Evolutionary conservation across 92 coral and sea anemone genomes (phyloP), one percentile per base, ranked within the genome.

Genomic region (Isaurus tuberculatus): DNA sequence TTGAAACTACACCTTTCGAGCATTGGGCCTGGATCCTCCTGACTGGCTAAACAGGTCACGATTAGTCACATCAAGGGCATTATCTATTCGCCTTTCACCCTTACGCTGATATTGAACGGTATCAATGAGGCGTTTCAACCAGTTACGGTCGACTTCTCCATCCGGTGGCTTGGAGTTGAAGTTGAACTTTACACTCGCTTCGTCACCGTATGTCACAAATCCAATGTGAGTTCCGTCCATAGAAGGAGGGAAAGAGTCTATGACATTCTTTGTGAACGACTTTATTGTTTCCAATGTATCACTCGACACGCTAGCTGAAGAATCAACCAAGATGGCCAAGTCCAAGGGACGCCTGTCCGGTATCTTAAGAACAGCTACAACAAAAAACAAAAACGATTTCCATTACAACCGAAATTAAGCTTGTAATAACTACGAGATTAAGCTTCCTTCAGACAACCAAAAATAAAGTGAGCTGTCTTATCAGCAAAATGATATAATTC

Each of bases 11-110:
- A 93, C 98, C 93, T 87, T 93, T 44, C 91, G 91, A 44, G 94
- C 93, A 23, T 89, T 91, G 27, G 86, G 90, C 66, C 98, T 87
- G 26, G 98, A 86, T 19, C 98, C 98, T 48, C 86, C 91, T 26
- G 85, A 83, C 40, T 65, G 73, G 40, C 93, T 85, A 53, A 93
- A 91, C 71, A 93, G 61, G 34, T 86, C 81, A 8, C 74, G 66
- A 43, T 89, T 81, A 8, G 93, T 92, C 73, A 91, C 72, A 25
- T 93, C 83, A 49, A 91, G 70, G 26, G 95, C 98, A 68, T 71
- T 89, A 53, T 93, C 95, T 64, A 91, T 91, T 72, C 93, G 44
- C 70, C 82, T 77, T 42, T 37, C 70, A 61, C 82, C 82, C 6
- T 37, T 77, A 13, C 51, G 51, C 32, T 10, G 82, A 77, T 77